A percentile compares a stretch with the other conserved stretches of the same genome.
These are phyloP conservation scores for Phengaris alcon DNA, from an alignment of 2,888 invertebrate species.

Conservation along the genomic window DNA sequence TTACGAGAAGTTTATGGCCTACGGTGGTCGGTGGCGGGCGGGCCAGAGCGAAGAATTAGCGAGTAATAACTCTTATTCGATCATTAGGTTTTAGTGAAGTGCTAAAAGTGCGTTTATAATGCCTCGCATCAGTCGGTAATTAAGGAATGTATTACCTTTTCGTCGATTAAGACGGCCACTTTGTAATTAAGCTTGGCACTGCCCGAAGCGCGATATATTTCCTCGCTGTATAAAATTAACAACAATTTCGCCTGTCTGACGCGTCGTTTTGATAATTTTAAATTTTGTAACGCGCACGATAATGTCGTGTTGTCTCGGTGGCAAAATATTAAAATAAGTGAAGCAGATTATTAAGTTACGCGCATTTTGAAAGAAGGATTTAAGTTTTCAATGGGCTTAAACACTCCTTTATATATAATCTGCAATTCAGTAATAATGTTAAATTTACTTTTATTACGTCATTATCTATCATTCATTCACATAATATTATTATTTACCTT, in stretches of 20 bases:
- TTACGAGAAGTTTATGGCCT: background rate
- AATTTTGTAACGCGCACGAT: background rate
- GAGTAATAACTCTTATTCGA: background rate
- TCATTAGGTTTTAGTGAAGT: background rate
- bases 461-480: too few species aligned
- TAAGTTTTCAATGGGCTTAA: background rate
- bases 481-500: too few species aligned
- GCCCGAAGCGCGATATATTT: conserved; percentile 12
- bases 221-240: conserved; percentile 18
- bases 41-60: background rate
- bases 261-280: conserved; percentile 19
- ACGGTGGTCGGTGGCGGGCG: background rate
- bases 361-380: background rate
- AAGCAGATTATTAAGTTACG: background rate
- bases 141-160: conserved; percentile 21
- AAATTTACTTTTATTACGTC: too few species aligned
- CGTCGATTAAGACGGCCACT: conserved; percentile 20
- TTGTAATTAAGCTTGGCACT: conserved; percentile 25
- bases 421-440: too few species aligned
- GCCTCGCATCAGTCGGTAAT: background rate
- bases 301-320: background rate
- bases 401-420: too few species aligned
- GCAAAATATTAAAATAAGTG: background rate
- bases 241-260: background rate
- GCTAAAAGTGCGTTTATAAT: conserved; percentile 12